Conservation (phyloP, 2,888 invertebrate genomes). For the Agrenia bidenticulata region DNA sequence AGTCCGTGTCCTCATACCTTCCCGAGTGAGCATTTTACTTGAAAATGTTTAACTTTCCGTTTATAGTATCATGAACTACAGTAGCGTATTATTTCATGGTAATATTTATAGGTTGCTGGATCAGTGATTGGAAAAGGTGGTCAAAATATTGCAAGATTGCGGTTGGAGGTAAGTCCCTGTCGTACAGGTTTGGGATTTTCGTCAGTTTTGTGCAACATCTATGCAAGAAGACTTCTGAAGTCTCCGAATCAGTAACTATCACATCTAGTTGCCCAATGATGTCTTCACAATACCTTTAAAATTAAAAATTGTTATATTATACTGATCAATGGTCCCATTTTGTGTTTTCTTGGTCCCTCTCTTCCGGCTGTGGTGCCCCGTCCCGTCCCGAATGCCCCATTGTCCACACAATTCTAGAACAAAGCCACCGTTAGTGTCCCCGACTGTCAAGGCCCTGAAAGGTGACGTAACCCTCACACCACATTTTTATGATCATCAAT, state of each 20-base stretch:
- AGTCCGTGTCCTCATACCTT: conserved; percentile 85
- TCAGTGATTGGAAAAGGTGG: conserved; percentile 99
- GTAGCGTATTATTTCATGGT: background rate
- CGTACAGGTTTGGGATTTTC: too few species aligned
- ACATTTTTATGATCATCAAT: conserved; percentile 32
- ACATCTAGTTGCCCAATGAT: too few species aligned
- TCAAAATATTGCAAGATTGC: conserved; percentile 92
- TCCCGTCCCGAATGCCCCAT: conserved; percentile 51
- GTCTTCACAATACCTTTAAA: too few species aligned
- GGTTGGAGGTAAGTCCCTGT: conserved; percentile 80
- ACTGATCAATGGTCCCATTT: conserved; percentile 47
- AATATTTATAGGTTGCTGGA: conserved; percentile 80
- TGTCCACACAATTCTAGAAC: conserved; percentile 70
- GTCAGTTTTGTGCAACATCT: too few species aligned
- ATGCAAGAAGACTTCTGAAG: too few species aligned
- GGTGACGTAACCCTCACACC: conserved; percentile 38
- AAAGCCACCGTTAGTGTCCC: conserved; percentile 99
- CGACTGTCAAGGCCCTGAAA: conserved; percentile 88
- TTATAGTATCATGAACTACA: background rate
- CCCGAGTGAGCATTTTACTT: conserved; percentile 69
- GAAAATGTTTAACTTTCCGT: background rate
- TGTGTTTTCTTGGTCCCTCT: conserved; percentile 52
- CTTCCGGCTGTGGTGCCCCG: conserved; percentile 52
- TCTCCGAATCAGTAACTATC: too few species aligned
- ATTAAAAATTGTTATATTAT: background rate